Conservation (phyloP, 2,113 vertebrate species). For the Bubo blakistoni region DNA sequence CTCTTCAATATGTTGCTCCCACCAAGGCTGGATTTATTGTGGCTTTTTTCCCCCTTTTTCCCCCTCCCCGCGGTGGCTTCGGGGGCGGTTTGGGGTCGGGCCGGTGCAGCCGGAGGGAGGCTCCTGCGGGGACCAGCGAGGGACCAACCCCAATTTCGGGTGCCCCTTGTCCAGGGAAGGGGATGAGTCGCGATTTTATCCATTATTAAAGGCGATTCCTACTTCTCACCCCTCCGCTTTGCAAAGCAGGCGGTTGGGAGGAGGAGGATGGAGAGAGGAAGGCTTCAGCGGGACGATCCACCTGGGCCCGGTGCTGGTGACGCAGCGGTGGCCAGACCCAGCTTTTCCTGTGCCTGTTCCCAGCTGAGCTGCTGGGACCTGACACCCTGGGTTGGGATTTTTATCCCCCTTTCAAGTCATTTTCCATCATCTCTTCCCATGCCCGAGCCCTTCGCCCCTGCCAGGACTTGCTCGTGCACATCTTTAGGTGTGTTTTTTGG, state of each 20-base stretch:
- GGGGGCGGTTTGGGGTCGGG: background rate
- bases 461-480: background rate
- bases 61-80: background rate
- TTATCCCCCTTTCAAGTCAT: background rate
- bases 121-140: background rate
- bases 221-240: background rate
- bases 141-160: background rate
- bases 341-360: background rate
- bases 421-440: background rate
- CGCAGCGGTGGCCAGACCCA: background rate
- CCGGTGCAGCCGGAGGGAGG: background rate
- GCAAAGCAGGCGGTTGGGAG: background rate
- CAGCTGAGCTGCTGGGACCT: background rate
- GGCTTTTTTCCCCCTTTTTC: background rate
- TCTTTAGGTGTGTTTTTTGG: background rate
- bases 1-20: conserved; percentile 48
- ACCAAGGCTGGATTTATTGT: conserved; percentile 9
- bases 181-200: background rate
- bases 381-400: background rate
- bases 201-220: background rate
- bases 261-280: conserved; percentile 1
- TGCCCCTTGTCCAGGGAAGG: background rate
- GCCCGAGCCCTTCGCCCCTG: accelerated
- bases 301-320: background rate
- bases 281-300: background rate